phyloP scores from a whole-genome alignment of 37 sponge, comb jelly and placozoan genomes.

The Cladorhizidae sp. region DNA sequence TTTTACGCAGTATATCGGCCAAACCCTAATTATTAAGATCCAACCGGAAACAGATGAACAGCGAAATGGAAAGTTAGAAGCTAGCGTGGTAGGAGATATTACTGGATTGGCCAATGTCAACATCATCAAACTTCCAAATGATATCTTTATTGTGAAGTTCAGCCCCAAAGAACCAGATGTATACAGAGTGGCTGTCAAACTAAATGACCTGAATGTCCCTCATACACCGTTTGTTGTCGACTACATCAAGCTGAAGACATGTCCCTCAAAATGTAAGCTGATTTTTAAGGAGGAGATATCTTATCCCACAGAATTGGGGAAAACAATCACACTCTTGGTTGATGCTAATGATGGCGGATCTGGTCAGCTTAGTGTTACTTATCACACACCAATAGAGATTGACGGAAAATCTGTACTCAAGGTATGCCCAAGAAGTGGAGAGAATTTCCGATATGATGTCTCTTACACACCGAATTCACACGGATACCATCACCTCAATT shows the following conservation, averaged over 20 bases:
- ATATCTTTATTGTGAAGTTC: conserved; percentile 35
- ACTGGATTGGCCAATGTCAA: conserved; percentile 2
- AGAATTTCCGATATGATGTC: conserved; percentile 4
- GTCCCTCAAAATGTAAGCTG: conserved; percentile 44
- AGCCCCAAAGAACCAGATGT: conserved; percentile 55
- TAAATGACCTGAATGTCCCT: conserved; percentile 35
- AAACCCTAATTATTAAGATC: conserved; percentile 30
- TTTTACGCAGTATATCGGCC: conserved; percentile 18
- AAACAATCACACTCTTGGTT: conserved; percentile 48
- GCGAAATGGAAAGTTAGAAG: conserved; percentile 27
- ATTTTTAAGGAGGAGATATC: conserved; percentile 25
- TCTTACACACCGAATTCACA: conserved; percentile 26
- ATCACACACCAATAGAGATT: conserved; percentile 28
- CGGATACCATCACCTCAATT: conserved; percentile 42
- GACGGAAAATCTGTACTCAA: conserved; percentile 7
- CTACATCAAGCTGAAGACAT: conserved; percentile 33
- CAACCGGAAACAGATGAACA: conserved; percentile 6
- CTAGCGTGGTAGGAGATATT: conserved; percentile 46
- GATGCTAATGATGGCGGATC: conserved; percentile 68
- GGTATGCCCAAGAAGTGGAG: not conserved
- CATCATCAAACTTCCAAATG: not conserved
- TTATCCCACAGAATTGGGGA: conserved; percentile 13
- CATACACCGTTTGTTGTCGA: conserved; percentile 60
- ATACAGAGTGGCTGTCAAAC: conserved; percentile 48
- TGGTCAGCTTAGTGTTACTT: conserved; percentile 66